Base-by-base conservation (phyloP, 1,140 invertebrate genomes). In the Colletes latitarsis region DNA sequence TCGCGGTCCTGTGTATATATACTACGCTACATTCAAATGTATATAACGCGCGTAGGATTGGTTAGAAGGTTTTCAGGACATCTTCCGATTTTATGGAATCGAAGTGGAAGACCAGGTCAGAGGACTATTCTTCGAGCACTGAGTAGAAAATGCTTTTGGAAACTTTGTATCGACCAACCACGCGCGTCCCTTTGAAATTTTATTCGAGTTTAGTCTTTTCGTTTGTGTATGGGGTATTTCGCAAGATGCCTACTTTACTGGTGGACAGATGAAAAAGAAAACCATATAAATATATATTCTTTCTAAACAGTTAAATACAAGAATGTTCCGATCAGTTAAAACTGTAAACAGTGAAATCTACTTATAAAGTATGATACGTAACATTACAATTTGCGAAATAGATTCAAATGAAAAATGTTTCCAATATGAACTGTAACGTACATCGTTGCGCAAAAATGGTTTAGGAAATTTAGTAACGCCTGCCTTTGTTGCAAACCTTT, bases 11-110 rank as follows among this genome's bases (percentile, higher is more conserved):
- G 46, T 8, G 64, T 17, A 53, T 55, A 39, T 17, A 53, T 55
- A 39, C 9, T 3, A n/a, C 6, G 58, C 15, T 43, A n/a, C 58
- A 64, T 74, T 74, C 41, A 64, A 74, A 74, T 74, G 60, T 46
- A 74, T 74, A 63, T n/a, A 74, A 53, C 30, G 8, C 8, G 15
- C 12, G 12, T 17, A 17, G 63, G 19, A 30, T 74, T n/a, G 71
- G 58, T 52, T 41, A 63, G 15, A 10, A 64, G 19, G 17, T 63
- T 30, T n/a, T 6, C 12, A 4, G 4, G 10, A 8, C 58, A 14
- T 14, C 58, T 30, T 4, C 14, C n/a, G 6, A 9, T 4, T 52
- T 17, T 52, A 14, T 14, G 3, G 6, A n/a, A 21, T n/a, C 6
- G 30, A 15, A 15, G 30, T 15, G 14, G 6, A 43, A 30, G 55